Base-by-base conservation (phyloP, 1,140 invertebrate species). In the Macrobrachium nipponense region DNA sequence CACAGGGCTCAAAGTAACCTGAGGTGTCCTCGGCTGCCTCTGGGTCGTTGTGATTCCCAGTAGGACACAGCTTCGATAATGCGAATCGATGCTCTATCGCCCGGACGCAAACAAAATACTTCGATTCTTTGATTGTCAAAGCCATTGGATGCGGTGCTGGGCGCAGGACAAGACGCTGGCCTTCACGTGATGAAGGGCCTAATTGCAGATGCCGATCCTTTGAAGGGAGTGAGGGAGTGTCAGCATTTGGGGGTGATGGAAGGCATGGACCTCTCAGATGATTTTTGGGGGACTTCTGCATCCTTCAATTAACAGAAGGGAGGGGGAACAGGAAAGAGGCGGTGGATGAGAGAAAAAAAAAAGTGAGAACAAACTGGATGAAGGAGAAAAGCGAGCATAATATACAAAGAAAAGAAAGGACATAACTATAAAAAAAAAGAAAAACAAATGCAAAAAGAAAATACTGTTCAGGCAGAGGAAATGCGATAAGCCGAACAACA, bases 291-390 rank as follows among this genome's bases (percentile, higher is more conserved):
- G 36, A 36, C 36, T 36, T 70, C 66, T 51, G 66, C 66, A 70
- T 70, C 66, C 66, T 70, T 70, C 66, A 70, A 70, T 70, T 70
- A 70, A 70, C 20, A 36, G 66, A n/a, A 36, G n/a, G 20, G n/a
- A 18, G 66, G 66, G 66, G 23, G 64, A 66, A 7, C 8, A 7
- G 23, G 17, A 17, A 15, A 66, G 64, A 66, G 64, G 64, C 7
- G 64, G 64, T 8, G 64, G 64, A 15, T 0, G 64, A 7, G 64
- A 17, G 64, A 23, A 23, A 20, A 23, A 15, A 66, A 15, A 66
- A 23, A 66, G 64, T 7, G 64, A 66, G 64, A 66, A 23, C 18
- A 23, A 66, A 23, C 8, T 8, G 23, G 64, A 66, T n/a, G 23
- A 23, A 66, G 64, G 64, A 15, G 23, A 23, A 66, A 2, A 66